Evolutionary conservation across 2,797 vertebrate genomes (phyloP).

Genomic region (Gobio occitaniae): DNA sequence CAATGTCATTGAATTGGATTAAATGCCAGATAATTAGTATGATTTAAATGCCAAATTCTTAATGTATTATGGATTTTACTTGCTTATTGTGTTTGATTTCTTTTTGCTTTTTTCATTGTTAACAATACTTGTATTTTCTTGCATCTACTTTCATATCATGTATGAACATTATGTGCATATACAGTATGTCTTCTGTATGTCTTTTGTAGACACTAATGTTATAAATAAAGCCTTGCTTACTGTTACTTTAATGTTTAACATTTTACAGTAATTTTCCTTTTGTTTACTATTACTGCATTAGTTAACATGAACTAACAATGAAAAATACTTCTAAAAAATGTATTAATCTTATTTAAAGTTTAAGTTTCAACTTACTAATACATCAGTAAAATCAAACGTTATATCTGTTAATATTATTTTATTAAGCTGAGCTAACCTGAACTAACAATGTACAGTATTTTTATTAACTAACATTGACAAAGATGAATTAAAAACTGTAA

Average conservation of each 20-base stretch:
- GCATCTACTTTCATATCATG: not conserved
- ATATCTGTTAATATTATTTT: not conserved
- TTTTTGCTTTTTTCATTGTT: not conserved
- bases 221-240: not conserved
- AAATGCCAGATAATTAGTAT: no score
- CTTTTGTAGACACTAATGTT: not conserved
- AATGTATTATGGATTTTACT: not conserved
- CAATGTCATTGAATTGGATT: not conserved
- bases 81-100: not conserved
- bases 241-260: not conserved
- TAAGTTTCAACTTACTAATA: not conserved
- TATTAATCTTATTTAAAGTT: not conserved
- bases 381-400: not conserved
- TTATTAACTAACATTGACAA: not conserved
- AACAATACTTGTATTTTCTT: not conserved
- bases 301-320: not conserved
- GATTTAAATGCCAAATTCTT: not conserved
- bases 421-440: not conserved
- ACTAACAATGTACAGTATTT: not conserved
- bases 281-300: not conserved
- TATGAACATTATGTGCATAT: not conserved
- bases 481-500: not conserved
- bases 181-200: not conserved
- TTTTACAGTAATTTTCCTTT: not conserved
- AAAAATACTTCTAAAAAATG: not conserved